A percentile compares a stretch with the other conserved stretches of the same genome.
These are phyloP conservation scores for Gila robusta DNA, from an alignment of 2,797 vertebrate species.

Conservation along the genomic window DNA sequence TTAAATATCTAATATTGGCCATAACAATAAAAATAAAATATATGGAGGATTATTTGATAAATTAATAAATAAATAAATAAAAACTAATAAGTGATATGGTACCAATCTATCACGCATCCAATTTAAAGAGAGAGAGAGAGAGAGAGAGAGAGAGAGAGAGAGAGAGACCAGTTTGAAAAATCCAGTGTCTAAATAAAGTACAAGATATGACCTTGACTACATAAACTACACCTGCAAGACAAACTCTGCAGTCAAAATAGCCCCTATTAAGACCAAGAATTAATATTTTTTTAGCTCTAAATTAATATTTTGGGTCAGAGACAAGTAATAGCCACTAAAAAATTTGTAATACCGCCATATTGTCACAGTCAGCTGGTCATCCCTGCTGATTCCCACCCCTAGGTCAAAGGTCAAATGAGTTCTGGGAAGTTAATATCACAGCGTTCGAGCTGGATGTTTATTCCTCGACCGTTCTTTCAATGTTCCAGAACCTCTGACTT, in stretches of 20 bases:
- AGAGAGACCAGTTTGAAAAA: background rate
- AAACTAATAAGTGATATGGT: background rate
- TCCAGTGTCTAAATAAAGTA: background rate
- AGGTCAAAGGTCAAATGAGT: conserved; percentile 7
- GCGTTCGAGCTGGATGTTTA: conserved; percentile 20
- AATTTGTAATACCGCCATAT: background rate
- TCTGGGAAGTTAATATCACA: conserved; percentile 11
- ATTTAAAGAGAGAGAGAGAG: background rate
- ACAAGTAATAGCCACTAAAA: background rate
- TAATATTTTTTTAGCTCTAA: background rate
- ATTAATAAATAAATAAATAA: background rate
- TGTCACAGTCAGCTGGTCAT: background rate
- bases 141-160: too few relatives aligned
- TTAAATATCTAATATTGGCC: background rate
- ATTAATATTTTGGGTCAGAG: background rate
- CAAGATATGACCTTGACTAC: background rate
- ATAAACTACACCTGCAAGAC: background rate
- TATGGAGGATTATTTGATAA: background rate
- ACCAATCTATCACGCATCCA: background rate
- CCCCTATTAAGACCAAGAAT: background rate
- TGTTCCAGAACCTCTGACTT: conserved; percentile 42
- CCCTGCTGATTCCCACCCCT: background rate
- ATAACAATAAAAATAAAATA: background rate
- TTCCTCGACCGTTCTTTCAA: conserved; percentile 28
- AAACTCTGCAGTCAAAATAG: background rate